A percentile compares a stretch with the other conserved stretches of the same genome.
These are phyloP conservation scores for Podargus strigoides DNA, from an alignment of 2,797 vertebrate species.

Conservation along the genomic window DNA sequence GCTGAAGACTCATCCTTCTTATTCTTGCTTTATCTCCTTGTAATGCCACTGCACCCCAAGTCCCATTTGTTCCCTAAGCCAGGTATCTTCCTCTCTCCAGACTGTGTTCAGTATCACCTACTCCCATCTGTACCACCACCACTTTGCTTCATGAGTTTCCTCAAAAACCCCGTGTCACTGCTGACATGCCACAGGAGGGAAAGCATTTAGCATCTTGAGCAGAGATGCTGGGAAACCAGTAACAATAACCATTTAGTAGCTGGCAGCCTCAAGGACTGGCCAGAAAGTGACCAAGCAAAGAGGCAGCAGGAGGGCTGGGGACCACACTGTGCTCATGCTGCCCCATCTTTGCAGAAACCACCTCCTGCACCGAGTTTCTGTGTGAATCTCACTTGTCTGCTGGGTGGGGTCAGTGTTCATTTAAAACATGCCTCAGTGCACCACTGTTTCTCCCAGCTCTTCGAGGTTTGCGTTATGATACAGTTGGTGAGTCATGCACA, in stretches of 20 bases:
- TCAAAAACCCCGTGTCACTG: neutral
- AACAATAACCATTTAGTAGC: neutral
- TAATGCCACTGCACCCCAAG: neutral
- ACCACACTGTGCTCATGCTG: neutral
- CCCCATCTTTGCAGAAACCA: neutral
- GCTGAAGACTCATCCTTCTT: neutral
- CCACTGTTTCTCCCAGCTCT: constrained; percentile 14
- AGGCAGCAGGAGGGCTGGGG: neutral
- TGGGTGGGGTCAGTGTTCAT: neutral
- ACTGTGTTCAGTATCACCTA: neutral
- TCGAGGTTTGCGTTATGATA: neutral
- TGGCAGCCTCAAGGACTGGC: rapidly evolving
- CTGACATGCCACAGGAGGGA: neutral
- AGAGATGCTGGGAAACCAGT: neutral
- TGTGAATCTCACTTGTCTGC: neutral
- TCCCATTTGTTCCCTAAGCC: neutral
- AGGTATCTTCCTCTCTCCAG: neutral
- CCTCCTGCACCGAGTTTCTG: neutral
- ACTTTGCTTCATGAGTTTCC: neutral
- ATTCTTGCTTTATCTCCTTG: neutral
- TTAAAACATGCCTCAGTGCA: neutral
- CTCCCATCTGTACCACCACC: neutral
- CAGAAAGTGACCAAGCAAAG: rapidly evolving
- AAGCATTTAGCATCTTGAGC: neutral
- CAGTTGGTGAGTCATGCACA: constrained; percentile 30